Evolutionary conservation across 2,888 invertebrate genomes (phyloP).

Genomic region (Platypus cylindrus): DNA sequence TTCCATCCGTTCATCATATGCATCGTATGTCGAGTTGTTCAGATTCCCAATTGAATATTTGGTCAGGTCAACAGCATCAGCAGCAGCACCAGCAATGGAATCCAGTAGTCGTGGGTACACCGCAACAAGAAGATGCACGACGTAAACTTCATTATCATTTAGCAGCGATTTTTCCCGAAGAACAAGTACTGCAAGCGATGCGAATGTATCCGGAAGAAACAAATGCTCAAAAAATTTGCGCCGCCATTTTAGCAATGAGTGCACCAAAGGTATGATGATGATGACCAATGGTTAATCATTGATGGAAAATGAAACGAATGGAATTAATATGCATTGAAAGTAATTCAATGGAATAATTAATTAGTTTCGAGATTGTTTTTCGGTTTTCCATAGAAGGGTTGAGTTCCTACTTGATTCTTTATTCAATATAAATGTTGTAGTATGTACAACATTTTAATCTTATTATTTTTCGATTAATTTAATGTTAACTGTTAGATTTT

Average conservation of each 20-base stretch:
- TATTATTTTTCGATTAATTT: too few species aligned
- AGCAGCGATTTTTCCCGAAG: constrained; percentile 82
- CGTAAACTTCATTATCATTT: constrained; percentile 75
- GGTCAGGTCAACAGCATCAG: constrained; percentile 37
- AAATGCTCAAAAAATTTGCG: constrained; percentile 81
- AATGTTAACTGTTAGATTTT: too few species aligned
- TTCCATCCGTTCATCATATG: constrained; percentile 28
- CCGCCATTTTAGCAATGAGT: constrained; percentile 67
- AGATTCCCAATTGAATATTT: constrained; percentile 50
- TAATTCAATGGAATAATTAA: neutral
- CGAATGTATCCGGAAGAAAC: constrained; percentile 77
- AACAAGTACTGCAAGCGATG: constrained; percentile 82
- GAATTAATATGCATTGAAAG: neutral
- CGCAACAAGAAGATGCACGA: constrained; percentile 51
- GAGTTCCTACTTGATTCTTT: too few species aligned
- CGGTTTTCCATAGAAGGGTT: too few species aligned
- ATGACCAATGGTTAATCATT: neutral
- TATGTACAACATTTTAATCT: too few species aligned
- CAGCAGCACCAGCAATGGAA: too few species aligned
- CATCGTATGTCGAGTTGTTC: constrained; percentile 41
- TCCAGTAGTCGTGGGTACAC: constrained; percentile 17
- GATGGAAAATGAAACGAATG: neutral
- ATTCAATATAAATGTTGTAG: too few species aligned
- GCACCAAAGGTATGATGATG: constrained; percentile 36
- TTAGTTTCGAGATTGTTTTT: neutral